Evolutionary conservation across 92 coral and sea anemone genomes (phyloP).

Genomic region (Anthopleura xanthogrammica): DNA sequence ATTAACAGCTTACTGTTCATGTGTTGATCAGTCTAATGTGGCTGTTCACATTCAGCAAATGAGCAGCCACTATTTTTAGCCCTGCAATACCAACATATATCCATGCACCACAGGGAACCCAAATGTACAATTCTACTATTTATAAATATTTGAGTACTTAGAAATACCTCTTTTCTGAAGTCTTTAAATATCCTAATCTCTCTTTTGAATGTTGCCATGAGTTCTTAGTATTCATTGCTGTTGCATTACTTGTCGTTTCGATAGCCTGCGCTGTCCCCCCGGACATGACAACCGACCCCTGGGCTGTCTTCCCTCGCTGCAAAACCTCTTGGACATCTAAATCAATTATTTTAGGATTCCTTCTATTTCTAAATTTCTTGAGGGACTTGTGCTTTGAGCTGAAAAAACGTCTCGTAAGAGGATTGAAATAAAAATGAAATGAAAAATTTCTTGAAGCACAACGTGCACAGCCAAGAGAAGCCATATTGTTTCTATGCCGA

Average conservation of each 20-base stretch:
- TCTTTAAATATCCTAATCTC: conserved; percentile 37
- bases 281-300: not conserved
- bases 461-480: not conserved
- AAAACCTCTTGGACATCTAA: conserved; percentile 27
- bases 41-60: not conserved
- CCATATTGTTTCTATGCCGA: conserved; percentile 27
- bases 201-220: conserved; percentile 34
- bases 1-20: too few species aligned
- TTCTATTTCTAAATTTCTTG: conserved; percentile 21
- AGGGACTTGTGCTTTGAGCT: conserved; percentile 25
- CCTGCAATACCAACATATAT: too few species aligned
- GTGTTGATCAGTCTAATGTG: too few species aligned
- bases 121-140: not conserved
- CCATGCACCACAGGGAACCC: conserved; percentile 1
- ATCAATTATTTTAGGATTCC: conserved; percentile 19
- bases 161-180: conserved; percentile 36
- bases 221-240: not conserved
- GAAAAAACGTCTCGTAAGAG: conserved; percentile 1
- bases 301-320: not conserved
- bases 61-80: not conserved
- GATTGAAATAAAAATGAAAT: not conserved
- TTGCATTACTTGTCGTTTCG: not conserved
- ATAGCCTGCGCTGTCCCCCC: conserved; percentile 6
- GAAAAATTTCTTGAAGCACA: not conserved
- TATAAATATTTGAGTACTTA: not conserved